Base-by-base conservation (phyloP, 2,797 vertebrate genomes). In the Notolepis coatsorum region DNA sequence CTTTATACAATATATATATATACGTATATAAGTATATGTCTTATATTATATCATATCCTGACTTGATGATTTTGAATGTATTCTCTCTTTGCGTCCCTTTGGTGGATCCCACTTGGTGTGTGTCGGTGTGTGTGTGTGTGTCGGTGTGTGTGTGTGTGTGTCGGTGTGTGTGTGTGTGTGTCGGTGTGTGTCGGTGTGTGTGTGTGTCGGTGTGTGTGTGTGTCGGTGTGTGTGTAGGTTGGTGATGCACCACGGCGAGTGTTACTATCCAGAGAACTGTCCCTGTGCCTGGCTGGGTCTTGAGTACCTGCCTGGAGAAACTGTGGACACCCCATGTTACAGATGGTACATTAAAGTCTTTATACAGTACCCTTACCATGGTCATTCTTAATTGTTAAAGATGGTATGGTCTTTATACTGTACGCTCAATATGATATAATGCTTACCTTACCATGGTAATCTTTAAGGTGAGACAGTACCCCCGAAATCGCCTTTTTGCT, bases 281-380 rank as follows among this genome's bases (percentile, higher is more conserved):
- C 98, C 98, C 0, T 99, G 98, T 74, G 92, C 92, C 27, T 99
- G 97, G 97, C 94, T 98, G 62, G 96, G 97, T 23, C 95, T 97
- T 74, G 98, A 99, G 79, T 98, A 98, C 80, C 90, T 96, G 21
- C 96, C 98, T 24, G 98, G 97, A 85, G 95, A 99, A 90, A 91
- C 92, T 12, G 96, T 99, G 88, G 89, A 96, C 75, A 98, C 97
- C 7, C 90, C 95, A 0, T 99, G 98, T 82, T 98, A 97, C 48
- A 97, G 91, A 79, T 99, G 97, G 98, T 99, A 92, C 79, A n/a
- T n/a, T n/a, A n/a, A n/a, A 49, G 39, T 8, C 15, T 7, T 59
- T 61, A 6, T 45, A 5, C 1, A 68, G 10, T 30, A 41, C 4
- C 24, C 18, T 30, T 23, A 41, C 10, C 35, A 1, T 2, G 42